phyloP scores from a whole-genome alignment of 2,113 vertebrate genomes.

The Thamnaconus septentrionalis region DNA sequence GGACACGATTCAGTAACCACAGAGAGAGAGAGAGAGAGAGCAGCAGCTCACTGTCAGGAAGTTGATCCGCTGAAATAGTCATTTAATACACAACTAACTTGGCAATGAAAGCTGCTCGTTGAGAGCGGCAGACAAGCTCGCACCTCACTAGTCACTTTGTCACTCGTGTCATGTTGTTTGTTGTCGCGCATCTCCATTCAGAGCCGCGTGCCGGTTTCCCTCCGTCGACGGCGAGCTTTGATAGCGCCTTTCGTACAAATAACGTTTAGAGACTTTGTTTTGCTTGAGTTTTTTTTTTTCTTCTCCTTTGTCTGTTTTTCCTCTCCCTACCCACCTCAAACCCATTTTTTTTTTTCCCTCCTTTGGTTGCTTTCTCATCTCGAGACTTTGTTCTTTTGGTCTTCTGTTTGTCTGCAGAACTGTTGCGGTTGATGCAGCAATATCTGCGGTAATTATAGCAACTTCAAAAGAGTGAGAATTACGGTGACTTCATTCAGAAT shows the following conservation, averaged over 20 bases:
- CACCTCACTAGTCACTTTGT: conserved; percentile 2
- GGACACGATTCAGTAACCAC: too few relatives aligned
- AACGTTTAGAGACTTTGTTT: neutral
- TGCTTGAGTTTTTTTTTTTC: too few relatives aligned
- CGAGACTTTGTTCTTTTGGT: conserved; percentile 25
- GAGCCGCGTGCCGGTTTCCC: neutral
- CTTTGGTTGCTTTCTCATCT: conserved; percentile 6
- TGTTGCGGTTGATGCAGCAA: conserved; percentile 20
- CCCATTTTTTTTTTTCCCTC: neutral
- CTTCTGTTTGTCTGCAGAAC: conserved; percentile 32
- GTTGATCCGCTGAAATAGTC: too few relatives aligned
- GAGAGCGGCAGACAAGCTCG: neutral
- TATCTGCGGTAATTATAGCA: conserved; percentile 42
- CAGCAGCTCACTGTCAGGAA: too few relatives aligned
- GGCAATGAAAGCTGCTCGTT: too few relatives aligned
- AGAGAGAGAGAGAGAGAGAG: too few relatives aligned
- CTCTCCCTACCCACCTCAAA: too few relatives aligned
- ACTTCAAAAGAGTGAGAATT: conserved; percentile 41
- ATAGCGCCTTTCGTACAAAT: neutral
- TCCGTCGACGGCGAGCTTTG: neutral
- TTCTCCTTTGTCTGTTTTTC: neutral
- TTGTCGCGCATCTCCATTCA: neutral
- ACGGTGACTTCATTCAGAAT: conserved; percentile 30
- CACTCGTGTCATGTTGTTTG: conserved; percentile 3
- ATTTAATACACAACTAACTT: too few relatives aligned